Percentiles rank a stretch among this genome's conserved stretches.
phyloP scores from a whole-genome alignment of 1,140 invertebrate genomes.

The Drosophila equinoxialis region DNA sequence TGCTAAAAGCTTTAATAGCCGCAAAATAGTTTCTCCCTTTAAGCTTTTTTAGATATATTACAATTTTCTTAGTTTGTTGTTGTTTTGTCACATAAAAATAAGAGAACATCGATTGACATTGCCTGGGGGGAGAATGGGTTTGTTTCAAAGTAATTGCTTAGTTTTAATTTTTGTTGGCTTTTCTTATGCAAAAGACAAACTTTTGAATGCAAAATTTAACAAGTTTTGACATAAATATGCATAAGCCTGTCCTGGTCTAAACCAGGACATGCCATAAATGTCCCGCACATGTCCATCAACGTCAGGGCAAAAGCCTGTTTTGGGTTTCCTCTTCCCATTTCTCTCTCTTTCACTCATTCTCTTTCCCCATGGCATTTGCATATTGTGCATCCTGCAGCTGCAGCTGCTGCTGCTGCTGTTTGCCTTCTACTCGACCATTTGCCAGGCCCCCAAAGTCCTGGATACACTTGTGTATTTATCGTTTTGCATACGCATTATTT shows the following conservation, averaged over 20 bases:
- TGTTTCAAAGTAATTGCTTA: constrained; percentile 47
- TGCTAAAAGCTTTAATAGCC: too few relatives aligned
- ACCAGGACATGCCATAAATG: constrained; percentile 59
- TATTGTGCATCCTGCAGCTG: constrained; percentile 34
- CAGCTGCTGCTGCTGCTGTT: constrained; percentile 16
- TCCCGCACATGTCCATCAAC: constrained; percentile 62
- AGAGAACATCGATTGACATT: constrained; percentile 15
- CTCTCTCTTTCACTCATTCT: neutral
- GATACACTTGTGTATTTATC: constrained; percentile 66
- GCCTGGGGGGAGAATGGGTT: neutral
- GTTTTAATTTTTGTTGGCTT: constrained; percentile 41
- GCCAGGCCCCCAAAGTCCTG: constrained; percentile 24
- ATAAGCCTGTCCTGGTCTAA: constrained; percentile 61
- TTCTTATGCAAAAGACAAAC: constrained; percentile 59
- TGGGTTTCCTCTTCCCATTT: neutral
- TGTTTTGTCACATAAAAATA: neutral
- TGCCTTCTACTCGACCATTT: constrained; percentile 57
- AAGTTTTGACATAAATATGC: constrained; percentile 74
- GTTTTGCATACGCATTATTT: constrained; percentile 78
- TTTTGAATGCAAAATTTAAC: constrained; percentile 52
- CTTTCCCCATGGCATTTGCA: constrained; percentile 52
- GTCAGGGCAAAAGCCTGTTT: constrained; percentile 34
- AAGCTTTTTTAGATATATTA: neutral
- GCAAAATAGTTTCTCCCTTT: too few relatives aligned
- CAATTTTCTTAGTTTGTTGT: neutral